Percentiles rank a stretch among this genome's conserved stretches.
Evolutionary conservation across 2,888 invertebrate species (phyloP).

Genomic region (Diarsia dahlii): DNA sequence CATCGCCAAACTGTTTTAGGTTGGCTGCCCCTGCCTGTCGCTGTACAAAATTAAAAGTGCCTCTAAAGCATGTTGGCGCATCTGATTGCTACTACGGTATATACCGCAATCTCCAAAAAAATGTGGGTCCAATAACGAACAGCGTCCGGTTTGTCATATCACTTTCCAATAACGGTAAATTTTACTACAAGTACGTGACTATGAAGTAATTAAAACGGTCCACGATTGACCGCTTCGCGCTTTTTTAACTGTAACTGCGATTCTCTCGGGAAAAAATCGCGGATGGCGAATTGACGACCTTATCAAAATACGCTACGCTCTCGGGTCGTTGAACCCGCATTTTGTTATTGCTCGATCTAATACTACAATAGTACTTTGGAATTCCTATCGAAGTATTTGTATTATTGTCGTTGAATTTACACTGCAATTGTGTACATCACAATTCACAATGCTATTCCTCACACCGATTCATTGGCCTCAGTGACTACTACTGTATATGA

Average conservation of each 20-base stretch:
- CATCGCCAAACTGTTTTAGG: slow-evolving; percentile 4
- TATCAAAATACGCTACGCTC: slow-evolving; percentile 82
- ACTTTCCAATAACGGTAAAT: slow-evolving; percentile 87
- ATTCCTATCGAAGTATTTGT: slow-evolving; percentile 59
- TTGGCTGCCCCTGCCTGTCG: neutral
- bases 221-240: slow-evolving; percentile 78
- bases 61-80: neutral
- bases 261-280: slow-evolving; percentile 78
- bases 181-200: slow-evolving; percentile 85
- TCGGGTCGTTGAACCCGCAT: slow-evolving; percentile 77
- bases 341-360: slow-evolving; percentile 72
- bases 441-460: slow-evolving; percentile 67
- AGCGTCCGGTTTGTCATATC: slow-evolving; percentile 80
- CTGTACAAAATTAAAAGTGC: neutral
- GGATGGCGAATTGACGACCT: slow-evolving; percentile 84
- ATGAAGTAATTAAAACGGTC: slow-evolving; percentile 89
- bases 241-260: slow-evolving; percentile 85
- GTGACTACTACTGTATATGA: slow-evolving; percentile 55
- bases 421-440: slow-evolving; percentile 66
- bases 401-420: slow-evolving; percentile 62
- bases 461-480: slow-evolving; percentile 67
- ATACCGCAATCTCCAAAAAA: slow-evolving; percentile 58
- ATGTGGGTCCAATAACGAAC: slow-evolving; percentile 69
- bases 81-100: slow-evolving; percentile 31
- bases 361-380: slow-evolving; percentile 62